Evolutionary conservation across 1,140 invertebrate species (phyloP), one percentile per base, ranked within the genome.

Genomic region (Bombus turneri): DNA sequence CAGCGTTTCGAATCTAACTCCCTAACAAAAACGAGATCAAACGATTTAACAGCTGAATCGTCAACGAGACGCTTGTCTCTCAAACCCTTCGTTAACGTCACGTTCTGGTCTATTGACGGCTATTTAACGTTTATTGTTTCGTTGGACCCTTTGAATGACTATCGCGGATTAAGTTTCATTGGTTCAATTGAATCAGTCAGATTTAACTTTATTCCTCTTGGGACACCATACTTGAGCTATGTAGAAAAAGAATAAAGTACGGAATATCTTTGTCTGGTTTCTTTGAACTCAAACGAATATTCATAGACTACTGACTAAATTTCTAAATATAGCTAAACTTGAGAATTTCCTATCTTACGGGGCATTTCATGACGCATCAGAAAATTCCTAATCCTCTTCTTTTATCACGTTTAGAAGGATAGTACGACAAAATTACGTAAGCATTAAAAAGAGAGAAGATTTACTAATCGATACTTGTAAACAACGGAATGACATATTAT

Each of bases 81-180:
- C 25, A 47, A 59, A 15, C 37, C 2, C 25, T 59, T 62, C 69
- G 37, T 18, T 62, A 22, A 71, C 18, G 15, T n/a, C 31, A 57
- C 31, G 28, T 28, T 64, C 39, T 13, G 9, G 18, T 62, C 28
- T 41, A 66, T 69, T 68, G 43, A 41, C n/a, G 34, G 43, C 41
- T 62, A 43, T 83, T 83, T 57, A 76, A 53, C 73, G 81, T 77
- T 83, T 83, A 83, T 83, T 83, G 81, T 83, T 83, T 83, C 74
- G 81, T 37, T 77, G 62, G 34, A 47, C 73, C 47, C 74, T 83
- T 57, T 64, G 47, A 28, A n/a, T 83, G 53, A 83, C 77, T 69
- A 59, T 34, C 28, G n/a, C 28, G 64, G 13, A 77, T 83, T 83
- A 77, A 62, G 74, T 25, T 68, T 77, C 39, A 76, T 83, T 76